These are phyloP conservation scores for Orthonevra nobilis DNA, from an alignment of 2,888 invertebrate genomes.

Conservation along the genomic window DNA sequence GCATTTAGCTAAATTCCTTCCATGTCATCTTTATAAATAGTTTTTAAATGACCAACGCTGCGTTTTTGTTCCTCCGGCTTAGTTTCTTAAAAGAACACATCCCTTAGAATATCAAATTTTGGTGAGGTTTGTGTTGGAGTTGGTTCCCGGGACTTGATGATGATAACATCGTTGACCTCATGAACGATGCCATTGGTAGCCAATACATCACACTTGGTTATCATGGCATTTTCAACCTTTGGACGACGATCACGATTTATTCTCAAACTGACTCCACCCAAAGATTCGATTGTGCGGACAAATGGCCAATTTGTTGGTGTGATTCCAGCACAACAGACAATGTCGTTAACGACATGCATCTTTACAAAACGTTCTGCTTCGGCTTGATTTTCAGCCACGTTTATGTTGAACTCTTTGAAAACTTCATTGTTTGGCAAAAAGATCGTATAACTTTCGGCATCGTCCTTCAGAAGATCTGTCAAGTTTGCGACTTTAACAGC, in stretches of 20 bases:
- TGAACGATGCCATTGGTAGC: slow-evolving; percentile 79
- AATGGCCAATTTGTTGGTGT: slow-evolving; percentile 80
- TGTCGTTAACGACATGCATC: slow-evolving; percentile 79
- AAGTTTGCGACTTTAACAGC: slow-evolving; percentile 78
- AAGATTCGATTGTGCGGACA: slow-evolving; percentile 78
- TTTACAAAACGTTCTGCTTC: slow-evolving; percentile 77
- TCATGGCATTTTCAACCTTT: slow-evolving; percentile 80
- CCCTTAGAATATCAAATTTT: slow-evolving; percentile 59
- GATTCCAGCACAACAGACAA: slow-evolving; percentile 80
- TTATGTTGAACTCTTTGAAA: slow-evolving; percentile 77
- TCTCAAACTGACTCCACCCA: slow-evolving; percentile 77
- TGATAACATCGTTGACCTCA: slow-evolving; percentile 80
- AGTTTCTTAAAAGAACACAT: slow-evolving; percentile 66
- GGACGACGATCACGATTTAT: slow-evolving; percentile 79
- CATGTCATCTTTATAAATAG: slow-evolving; percentile 31
- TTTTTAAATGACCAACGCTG: slow-evolving; percentile 27
- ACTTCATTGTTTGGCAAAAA: slow-evolving; percentile 80
- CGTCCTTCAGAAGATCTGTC: slow-evolving; percentile 76
- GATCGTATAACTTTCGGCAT: slow-evolving; percentile 76
- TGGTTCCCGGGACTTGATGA: slow-evolving; percentile 64
- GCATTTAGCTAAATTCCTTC: slow-evolving; percentile 27
- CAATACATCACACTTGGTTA: slow-evolving; percentile 79
- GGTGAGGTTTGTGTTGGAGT: slow-evolving; percentile 7
- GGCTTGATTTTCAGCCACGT: slow-evolving; percentile 72
- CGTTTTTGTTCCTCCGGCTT: neutral